These are phyloP conservation scores for Xyrichtys novacula DNA, from an alignment of 2,797 vertebrate genomes.

Conservation along the genomic window DNA sequence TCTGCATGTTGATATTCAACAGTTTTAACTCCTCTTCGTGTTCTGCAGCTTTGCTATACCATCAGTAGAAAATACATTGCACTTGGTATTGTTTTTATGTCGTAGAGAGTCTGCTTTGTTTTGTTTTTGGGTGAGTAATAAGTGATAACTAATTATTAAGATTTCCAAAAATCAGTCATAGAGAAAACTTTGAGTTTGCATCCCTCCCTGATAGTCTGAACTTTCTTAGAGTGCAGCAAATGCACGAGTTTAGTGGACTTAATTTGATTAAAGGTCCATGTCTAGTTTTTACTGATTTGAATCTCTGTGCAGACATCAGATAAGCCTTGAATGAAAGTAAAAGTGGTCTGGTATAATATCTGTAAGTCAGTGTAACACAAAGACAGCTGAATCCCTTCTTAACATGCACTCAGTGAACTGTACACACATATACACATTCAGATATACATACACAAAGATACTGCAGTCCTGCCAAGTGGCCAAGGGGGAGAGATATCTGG, in stretches of 20 bases:
- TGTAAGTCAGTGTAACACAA: slow-evolving; percentile 6
- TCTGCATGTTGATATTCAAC: no score
- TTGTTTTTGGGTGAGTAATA: no score
- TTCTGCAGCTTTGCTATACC: no score
- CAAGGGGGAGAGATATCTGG: slow-evolving; percentile 43
- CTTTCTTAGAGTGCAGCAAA: slow-evolving; percentile 17
- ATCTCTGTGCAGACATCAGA: slow-evolving; percentile 31
- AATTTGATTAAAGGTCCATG: slow-evolving; percentile 19
- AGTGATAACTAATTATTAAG: no score
- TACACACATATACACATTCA: neutral
- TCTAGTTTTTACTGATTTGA: slow-evolving; percentile 22
- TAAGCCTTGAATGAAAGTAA: slow-evolving; percentile 15
- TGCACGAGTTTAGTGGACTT: neutral
- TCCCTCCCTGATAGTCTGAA: no score
- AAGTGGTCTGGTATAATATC: neutral
- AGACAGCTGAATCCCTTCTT: neutral
- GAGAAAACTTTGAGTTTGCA: no score
- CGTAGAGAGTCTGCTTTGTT: no score
- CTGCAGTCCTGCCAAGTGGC: slow-evolving; percentile 55
- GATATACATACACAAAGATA: slow-evolving; percentile 19
- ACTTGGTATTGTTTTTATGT: no score
- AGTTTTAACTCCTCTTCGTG: no score
- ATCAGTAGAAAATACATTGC: no score
- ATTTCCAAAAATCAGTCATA: no score
- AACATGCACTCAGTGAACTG: neutral